Base-by-base conservation (phyloP, 2,797 vertebrate genomes). In the Poecilia velifera region DNA sequence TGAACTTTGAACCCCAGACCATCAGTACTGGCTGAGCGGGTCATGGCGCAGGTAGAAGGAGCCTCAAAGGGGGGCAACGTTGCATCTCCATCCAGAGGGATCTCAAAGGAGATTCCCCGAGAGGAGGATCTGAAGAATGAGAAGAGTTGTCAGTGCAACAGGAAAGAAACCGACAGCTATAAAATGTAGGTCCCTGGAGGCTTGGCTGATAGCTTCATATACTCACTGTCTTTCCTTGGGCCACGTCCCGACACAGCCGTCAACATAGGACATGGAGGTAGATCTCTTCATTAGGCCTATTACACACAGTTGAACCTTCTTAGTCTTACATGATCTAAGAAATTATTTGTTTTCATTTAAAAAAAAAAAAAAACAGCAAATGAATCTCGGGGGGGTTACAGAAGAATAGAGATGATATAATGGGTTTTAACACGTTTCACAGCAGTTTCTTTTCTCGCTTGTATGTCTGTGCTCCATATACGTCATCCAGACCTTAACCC, bases 31-130 rank as follows among this genome's bases (percentile, higher is more conserved):
- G 97, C 90, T 2, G 98, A 99, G 86, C 98, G 96, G 4, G 95
- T 96, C 86, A 99, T 97, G 45, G 96, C 95, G 0, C 83, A 78
- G 85, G 88, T 93, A 64, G 87, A 84, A 62, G 93, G 88, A n/a
- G 73, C 79, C 70, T 95, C 57, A 74, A 93, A 74, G 7, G 87
- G 86, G 1, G 84, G 95, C 71, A 93, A 72, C 28, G 76, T 92
- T 51, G 96, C 94, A 82, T 97, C 97, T 81, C 97, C 97, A 79
- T 98, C 98, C 89, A 99, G 97, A 81, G 98, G 97, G 90, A 99
- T 99, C 89, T 99, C 98, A 95, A 99, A 99, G 0, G 98, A 99
- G 88, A 99, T 98, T 77, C 98, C 98, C 64, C 97, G 97, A 64
- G 97, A 90, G 5, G 97, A 96, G 39, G 97, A 97, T 84, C 98